A percentile compares a stretch with the other conserved stretches of the same genome.
Conservation (phyloP, 2,113 vertebrate species). For the Mustela lutreola region DNA sequence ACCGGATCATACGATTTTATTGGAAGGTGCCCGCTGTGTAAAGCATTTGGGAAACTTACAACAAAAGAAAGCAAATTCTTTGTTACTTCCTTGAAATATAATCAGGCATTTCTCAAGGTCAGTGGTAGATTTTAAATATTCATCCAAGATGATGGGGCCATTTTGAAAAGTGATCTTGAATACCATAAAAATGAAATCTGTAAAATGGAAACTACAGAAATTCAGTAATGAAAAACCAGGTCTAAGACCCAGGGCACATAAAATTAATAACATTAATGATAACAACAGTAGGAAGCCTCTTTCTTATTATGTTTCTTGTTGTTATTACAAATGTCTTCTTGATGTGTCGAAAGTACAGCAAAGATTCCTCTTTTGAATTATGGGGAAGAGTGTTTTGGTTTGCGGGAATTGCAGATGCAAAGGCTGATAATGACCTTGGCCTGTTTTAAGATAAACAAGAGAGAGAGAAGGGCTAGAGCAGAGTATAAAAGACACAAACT, state of each 20-base stretch:
- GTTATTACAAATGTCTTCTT: not conserved
- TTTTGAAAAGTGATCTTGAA: not conserved
- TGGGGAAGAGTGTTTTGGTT: not conserved
- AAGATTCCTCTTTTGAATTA: not conserved
- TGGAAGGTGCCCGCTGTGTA: not conserved
- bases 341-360: not conserved
- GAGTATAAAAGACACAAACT: not conserved
- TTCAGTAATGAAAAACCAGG: not conserved
- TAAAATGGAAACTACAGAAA: not conserved
- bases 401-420: not conserved
- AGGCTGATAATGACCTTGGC: not conserved
- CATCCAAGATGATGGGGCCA: not conserved
- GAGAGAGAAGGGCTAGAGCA: not conserved
- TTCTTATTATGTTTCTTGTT: not conserved
- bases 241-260: not conserved
- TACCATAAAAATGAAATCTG: not conserved
- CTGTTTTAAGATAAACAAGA: not conserved
- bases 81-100: not conserved
- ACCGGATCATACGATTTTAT: not conserved
- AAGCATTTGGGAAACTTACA: not conserved
- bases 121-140: not conserved
- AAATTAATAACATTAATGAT: not conserved
- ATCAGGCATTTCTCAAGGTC: not conserved
- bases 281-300: not conserved
- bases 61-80: not conserved